Evolutionary conservation across 2,888 invertebrate species (phyloP).

Genomic region (Megaustenia siamemsis): DNA sequence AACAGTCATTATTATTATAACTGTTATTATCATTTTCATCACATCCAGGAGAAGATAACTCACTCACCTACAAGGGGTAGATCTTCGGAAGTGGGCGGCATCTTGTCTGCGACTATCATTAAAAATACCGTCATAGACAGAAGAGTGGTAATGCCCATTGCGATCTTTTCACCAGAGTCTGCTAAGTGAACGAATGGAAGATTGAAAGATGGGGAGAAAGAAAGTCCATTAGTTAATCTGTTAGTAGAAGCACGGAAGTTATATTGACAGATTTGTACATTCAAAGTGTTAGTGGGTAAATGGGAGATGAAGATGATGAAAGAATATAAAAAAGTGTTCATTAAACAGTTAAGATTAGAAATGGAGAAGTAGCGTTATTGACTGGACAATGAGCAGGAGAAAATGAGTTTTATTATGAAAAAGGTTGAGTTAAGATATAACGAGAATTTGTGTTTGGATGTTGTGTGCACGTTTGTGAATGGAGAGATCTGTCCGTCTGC

Average conservation of each 20-base stretch:
- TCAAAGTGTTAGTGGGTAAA: neutral
- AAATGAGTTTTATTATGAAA: neutral
- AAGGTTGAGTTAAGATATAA: no score
- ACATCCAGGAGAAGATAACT: neutral
- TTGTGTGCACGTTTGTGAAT: no score
- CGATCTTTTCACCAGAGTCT: conserved; percentile 81
- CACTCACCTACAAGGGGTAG: conserved; percentile 81
- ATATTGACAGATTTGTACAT: neutral
- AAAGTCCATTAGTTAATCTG: neutral
- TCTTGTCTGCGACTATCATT: conserved; percentile 81
- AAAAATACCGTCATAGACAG: conserved; percentile 81
- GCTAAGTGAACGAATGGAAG: conserved; percentile 59
- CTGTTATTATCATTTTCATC: neutral
- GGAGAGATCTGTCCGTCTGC: no score
- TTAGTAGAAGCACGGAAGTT: neutral
- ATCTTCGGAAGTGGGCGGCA: conserved; percentile 82
- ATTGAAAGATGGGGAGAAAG: neutral
- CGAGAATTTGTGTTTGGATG: no score
- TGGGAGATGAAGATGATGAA: neutral
- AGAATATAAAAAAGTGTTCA: neutral
- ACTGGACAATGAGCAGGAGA: no score
- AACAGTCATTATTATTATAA: neutral
- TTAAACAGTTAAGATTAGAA: neutral
- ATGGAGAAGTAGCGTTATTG: neutral
- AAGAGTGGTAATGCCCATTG: conserved; percentile 81